Evolutionary conservation across 2,113 vertebrate genomes (phyloP).

Genomic region (Verasper variegatus): DNA sequence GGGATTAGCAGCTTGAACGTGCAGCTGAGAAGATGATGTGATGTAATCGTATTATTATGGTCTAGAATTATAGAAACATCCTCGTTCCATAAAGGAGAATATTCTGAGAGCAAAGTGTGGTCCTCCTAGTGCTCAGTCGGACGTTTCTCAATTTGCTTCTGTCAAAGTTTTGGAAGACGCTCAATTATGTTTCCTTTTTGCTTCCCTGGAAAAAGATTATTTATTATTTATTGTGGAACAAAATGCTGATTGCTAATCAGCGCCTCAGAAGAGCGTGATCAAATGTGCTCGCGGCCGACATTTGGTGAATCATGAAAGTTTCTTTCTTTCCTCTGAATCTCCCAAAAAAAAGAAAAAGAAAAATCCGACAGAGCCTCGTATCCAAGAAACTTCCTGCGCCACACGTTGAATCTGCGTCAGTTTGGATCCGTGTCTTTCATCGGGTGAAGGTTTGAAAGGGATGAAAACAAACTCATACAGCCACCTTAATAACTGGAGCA

Average conservation of each 20-base stretch:
- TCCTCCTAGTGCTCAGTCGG: too few relatives aligned
- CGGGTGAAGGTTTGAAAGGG: neutral
- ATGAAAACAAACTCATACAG: constrained; percentile 9
- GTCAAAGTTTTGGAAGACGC: neutral
- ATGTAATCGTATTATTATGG: too few relatives aligned
- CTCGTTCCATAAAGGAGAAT: too few relatives aligned
- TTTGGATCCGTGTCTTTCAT: neutral
- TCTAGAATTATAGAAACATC: too few relatives aligned
- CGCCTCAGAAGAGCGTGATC: constrained; percentile 26
- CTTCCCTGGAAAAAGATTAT: constrained; percentile 42
- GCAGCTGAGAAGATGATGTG: too few relatives aligned
- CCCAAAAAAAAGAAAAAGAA: too few relatives aligned
- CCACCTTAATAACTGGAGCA: constrained; percentile 25
- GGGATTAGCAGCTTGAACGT: too few relatives aligned
- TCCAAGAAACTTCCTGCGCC: neutral
- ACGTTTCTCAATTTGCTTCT: neutral
- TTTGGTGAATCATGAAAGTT: constrained; percentile 27
- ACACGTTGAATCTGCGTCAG: neutral
- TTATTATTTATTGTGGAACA: constrained; percentile 27
- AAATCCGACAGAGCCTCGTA: too few relatives aligned
- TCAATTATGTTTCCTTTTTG: constrained; percentile 30
- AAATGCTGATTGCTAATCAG: constrained; percentile 39
- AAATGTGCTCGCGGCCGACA: constrained; percentile 27
- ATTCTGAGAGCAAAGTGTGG: too few relatives aligned
- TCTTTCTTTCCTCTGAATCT: constrained; percentile 17